Percentiles rank a stretch among this genome's conserved stretches.
These are phyloP conservation scores for Cephus spinipes DNA, from an alignment of 2,888 invertebrate genomes.

Conservation along the genomic window DNA sequence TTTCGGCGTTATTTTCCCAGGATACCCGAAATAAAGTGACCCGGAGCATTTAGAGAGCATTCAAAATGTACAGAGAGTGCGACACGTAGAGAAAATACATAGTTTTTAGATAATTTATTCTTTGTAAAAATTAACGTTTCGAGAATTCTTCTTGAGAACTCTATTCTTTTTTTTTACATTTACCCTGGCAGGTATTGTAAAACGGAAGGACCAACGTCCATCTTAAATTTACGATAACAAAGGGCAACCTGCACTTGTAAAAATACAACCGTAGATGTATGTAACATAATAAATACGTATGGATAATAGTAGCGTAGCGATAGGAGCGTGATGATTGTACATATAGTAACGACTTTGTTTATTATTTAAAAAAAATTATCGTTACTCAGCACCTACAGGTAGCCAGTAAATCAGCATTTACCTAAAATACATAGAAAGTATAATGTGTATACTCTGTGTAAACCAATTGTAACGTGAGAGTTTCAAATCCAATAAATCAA, in stretches of 20 bases:
- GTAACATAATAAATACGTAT: constrained; percentile 9
- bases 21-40: neutral
- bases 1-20: neutral
- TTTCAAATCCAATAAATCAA: constrained; percentile 49
- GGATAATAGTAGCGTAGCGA: constrained; percentile 15
- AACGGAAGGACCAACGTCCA: neutral
- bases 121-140: constrained; percentile 38
- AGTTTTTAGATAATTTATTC: constrained; percentile 51
- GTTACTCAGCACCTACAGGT: constrained; percentile 20
- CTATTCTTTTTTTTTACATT: constrained; percentile 20
- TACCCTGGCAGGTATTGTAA: neutral
- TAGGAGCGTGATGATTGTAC: constrained; percentile 31
- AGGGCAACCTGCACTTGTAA: constrained; percentile 4
- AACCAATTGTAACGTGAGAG: constrained; percentile 46
- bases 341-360: constrained; percentile 32
- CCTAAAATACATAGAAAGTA: constrained; percentile 30
- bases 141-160: constrained; percentile 1
- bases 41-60: constrained; percentile 15
- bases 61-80: constrained; percentile 20
- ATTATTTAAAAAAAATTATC: constrained; percentile 38
- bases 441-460: constrained; percentile 43
- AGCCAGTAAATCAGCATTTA: constrained; percentile 47
- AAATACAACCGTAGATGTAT: neutral
- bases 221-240: neutral
- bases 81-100: constrained; percentile 19